phyloP scores from a whole-genome alignment of 2,888 invertebrate genomes.

The Phasia obesa region DNA sequence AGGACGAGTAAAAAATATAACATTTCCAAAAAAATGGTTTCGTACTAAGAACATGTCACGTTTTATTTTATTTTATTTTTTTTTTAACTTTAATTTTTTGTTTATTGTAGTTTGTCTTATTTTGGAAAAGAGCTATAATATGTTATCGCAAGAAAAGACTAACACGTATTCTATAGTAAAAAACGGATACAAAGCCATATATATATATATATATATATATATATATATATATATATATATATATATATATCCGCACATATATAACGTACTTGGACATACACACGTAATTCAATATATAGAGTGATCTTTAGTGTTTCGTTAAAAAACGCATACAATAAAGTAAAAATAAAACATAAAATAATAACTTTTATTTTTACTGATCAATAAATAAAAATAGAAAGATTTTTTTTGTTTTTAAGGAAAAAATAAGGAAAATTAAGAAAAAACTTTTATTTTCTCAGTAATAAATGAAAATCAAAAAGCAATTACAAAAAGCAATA shows the following conservation, averaged over 20 bases:
- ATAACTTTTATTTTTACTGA: no score
- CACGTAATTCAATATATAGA: not conserved
- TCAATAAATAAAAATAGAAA: no score
- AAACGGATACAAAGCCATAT: not conserved
- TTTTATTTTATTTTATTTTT: constrained; percentile 19
- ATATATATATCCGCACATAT: not conserved
- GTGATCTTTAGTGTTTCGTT: not conserved
- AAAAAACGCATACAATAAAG: no score
- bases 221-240: no score
- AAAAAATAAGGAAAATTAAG: no score
- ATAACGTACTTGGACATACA: not conserved
- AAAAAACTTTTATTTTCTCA: no score
- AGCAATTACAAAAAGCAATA: no score
- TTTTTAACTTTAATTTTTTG: not conserved
- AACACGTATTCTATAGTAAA: constrained; percentile 46
- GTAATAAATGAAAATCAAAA: no score
- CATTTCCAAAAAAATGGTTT: constrained; percentile 18
- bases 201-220: no score
- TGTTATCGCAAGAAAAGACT: constrained; percentile 6
- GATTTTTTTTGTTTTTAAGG: not conserved
- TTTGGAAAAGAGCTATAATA: constrained; percentile 13
- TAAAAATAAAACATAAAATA: no score
- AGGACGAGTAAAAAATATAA: not conserved
- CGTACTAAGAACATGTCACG: constrained; percentile 53
- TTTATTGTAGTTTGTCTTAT: not conserved